Percentiles rank a stretch among this genome's conserved stretches.
Evolutionary conservation across 2,797 vertebrate genomes (phyloP).

Genomic region (Alcedo atthis): DNA sequence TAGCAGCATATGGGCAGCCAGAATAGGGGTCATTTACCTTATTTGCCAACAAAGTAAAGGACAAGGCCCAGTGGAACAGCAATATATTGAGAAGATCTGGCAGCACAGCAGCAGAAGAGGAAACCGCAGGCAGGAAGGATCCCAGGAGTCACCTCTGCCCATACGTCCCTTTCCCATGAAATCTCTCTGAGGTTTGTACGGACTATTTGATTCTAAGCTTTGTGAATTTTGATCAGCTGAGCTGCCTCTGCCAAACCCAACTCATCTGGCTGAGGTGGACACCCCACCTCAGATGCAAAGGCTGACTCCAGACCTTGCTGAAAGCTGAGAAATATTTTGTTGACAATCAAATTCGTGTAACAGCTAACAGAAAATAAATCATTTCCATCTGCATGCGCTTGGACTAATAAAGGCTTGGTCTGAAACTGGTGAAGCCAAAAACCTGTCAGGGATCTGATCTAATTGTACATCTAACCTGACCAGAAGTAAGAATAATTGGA

Average conservation of each 20-base stretch:
- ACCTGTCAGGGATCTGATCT: slow-evolving; percentile 37
- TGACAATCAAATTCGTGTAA: slow-evolving; percentile 44
- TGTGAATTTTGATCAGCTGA: neutral
- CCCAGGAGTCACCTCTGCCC: slow-evolving; percentile 38
- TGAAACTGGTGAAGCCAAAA: slow-evolving; percentile 43
- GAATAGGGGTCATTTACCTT: slow-evolving; percentile 50
- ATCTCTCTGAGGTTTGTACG: neutral
- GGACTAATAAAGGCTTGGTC: slow-evolving; percentile 25
- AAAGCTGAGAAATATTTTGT: slow-evolving; percentile 25
- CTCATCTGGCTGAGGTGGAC: neutral
- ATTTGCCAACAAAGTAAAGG: slow-evolving; percentile 64
- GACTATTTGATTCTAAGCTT: neutral
- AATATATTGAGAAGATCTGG: neutral
- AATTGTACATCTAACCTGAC: slow-evolving; percentile 50
- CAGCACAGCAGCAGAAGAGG: neutral
- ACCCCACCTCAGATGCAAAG: neutral
- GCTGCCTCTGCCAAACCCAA: neutral
- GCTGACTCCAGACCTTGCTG: neutral
- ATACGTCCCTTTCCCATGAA: neutral
- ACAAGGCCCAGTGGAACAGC: slow-evolving; percentile 31
- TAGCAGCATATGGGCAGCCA: slow-evolving; percentile 60
- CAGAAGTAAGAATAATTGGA: slow-evolving; percentile 54
- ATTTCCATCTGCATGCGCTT: slow-evolving; percentile 38
- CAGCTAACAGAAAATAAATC: slow-evolving; percentile 54
- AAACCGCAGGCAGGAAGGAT: neutral